Percentiles rank a stretch among this genome's conserved stretches.
These are phyloP conservation scores for Temnothorax nylanderi DNA, from an alignment of 1,140 invertebrate species.

Conservation along the genomic window DNA sequence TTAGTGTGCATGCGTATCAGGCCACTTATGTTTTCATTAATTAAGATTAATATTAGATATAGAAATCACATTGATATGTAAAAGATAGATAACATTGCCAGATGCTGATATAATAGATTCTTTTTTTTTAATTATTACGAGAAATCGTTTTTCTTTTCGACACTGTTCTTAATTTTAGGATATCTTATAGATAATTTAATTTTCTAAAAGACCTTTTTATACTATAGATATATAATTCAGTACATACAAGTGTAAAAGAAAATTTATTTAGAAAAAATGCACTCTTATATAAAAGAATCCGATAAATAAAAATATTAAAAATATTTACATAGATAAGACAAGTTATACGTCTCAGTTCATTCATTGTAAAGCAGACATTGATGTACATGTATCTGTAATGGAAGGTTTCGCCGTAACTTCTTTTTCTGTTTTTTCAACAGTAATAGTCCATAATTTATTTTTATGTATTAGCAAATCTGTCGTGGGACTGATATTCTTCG, in stretches of 20 bases:
- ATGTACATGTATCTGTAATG: conserved; percentile 75
- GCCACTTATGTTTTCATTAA: not conserved
- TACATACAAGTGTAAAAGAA: conserved; percentile 16
- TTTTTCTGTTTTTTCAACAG: conserved; percentile 72
- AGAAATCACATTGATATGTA: not conserved
- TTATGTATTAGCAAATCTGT: not conserved
- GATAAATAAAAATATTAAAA: conserved; percentile 23
- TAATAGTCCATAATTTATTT: conserved; percentile 15
- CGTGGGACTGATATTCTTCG: not conserved
- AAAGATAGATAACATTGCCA: not conserved
- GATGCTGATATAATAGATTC: not conserved
- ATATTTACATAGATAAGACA: conserved; percentile 16
- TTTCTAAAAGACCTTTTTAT: not conserved
- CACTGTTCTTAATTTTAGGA: conserved; percentile 4
- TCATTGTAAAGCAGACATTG: conserved; percentile 70
- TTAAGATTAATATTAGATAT: not conserved
- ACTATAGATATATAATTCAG: not conserved
- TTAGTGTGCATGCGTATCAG: not conserved
- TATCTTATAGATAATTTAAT: not conserved
- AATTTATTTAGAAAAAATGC: conserved; percentile 46
- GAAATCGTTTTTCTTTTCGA: not conserved
- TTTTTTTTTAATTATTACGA: not conserved
- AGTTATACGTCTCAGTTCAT: not conserved
- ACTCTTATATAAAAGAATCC: conserved; percentile 32
- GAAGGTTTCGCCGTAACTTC: conserved; percentile 77